phyloP scores from a whole-genome alignment of 2,888 invertebrate species.

The Drosophila subsilvestris region DNA sequence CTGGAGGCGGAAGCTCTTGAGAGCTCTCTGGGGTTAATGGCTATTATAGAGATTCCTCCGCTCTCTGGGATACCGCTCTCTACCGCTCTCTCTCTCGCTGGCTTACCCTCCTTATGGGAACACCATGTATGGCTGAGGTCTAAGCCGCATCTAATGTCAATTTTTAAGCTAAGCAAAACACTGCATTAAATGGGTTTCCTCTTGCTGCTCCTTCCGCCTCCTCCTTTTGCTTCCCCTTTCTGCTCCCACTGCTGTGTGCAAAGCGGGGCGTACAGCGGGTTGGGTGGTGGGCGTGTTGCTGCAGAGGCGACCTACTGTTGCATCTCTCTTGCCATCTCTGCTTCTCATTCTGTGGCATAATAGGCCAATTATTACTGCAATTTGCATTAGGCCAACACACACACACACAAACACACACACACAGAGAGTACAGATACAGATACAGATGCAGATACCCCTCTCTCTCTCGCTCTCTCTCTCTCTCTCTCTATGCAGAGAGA shows the following conservation, averaged over 20 bases:
- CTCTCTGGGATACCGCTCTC: not conserved
- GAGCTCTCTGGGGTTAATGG: not conserved
- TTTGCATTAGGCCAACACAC: constrained; percentile 73
- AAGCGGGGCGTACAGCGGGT: constrained; percentile 59
- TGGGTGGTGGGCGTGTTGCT: constrained; percentile 50
- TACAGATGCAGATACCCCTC: constrained; percentile 15
- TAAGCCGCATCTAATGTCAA: constrained; percentile 62
- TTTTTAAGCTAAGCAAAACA: constrained; percentile 64
- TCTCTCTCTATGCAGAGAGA: constrained; percentile 18
- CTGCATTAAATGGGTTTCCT: constrained; percentile 55
- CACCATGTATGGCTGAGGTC: constrained; percentile 54
- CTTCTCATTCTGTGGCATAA: constrained; percentile 63
- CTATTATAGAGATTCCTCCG: not conserved
- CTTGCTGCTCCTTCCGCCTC: not conserved
- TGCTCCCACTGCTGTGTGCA: constrained; percentile 32
- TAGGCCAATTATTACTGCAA: constrained; percentile 78
- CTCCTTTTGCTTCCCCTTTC: not conserved
- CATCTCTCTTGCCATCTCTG: constrained; percentile 12
- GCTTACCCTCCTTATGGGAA: no score
- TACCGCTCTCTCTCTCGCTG: not conserved
- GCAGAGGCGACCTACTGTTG: constrained; percentile 69
- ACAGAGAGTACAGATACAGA: no score
- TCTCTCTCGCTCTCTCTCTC: no score
- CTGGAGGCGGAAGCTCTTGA: no score
- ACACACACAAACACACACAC: constrained; percentile 10